Base-by-base conservation (phyloP, 2,888 invertebrate genomes). In the Rhingia rostrata region DNA sequence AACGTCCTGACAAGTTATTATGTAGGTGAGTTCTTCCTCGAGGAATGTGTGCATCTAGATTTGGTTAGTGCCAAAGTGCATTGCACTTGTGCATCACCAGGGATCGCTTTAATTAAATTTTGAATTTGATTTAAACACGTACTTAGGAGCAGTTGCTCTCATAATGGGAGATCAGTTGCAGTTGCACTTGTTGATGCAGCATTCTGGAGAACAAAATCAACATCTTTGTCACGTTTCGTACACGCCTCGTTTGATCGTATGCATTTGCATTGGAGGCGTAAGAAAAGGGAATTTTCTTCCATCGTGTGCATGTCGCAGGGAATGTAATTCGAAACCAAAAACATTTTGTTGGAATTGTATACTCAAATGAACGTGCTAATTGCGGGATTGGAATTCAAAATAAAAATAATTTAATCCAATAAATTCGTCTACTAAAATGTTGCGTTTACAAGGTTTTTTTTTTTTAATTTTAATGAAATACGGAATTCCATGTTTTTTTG, bases 81-180 rank as follows among this genome's bases (percentile, higher is more conserved):
- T 56, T 69, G 69, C 37, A 37, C 56, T 69, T 22, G 14, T 32
- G n/a, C 12, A 47, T 43, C 35, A 30, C 22, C 37, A 32, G 14
- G 45, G 22, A 64, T 73, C 45, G 47, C 9, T n/a, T 47, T 47
- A 54, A 73, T 64, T 56, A 73, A 47, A 47, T 32, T 54, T 63
- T n/a, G 32, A 73, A 45, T 73, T 63, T n/a, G 32, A 73, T 37
- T 73, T 73, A 39, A 47, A 74, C 74, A 63, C 61, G 58, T 74
- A 35, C 64, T 49, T 58, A 41, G 56, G 22, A 9, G 47, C 14
- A 51, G 14, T 61, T 72, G 60, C 43, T 72, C 22, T 22, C 47
- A 45, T 39, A 70, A 49, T 32, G 35, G 61, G 37, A 37, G 37
- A 14, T 45, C 47, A 37, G 37, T 12, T 47, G 45, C 43, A 33